phyloP scores from a whole-genome alignment of 2,888 invertebrate genomes.

The Thymelicus acteon region DNA sequence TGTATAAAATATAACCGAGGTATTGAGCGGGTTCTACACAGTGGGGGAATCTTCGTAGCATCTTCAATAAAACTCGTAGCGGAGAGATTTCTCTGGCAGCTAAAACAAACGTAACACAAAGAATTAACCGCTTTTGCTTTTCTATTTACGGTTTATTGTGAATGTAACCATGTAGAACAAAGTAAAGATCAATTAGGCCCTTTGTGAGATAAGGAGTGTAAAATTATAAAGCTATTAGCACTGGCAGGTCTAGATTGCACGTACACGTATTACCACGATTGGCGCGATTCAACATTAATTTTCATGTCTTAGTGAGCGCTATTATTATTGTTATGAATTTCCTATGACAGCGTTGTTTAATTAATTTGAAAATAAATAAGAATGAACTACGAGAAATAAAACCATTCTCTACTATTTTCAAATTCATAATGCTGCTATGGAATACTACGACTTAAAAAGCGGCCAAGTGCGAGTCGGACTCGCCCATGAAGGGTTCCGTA shows the following conservation, averaged over 20 bases:
- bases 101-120: not conserved
- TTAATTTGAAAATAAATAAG: not conserved
- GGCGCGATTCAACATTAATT: constrained; percentile 30
- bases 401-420: no score
- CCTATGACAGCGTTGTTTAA: not conserved
- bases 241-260: constrained; percentile 13
- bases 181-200: constrained; percentile 24
- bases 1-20: not conserved
- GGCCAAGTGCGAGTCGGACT: no score
- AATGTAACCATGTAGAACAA: constrained; percentile 21
- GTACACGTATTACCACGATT: constrained; percentile 22
- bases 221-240: constrained; percentile 38
- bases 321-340: constrained; percentile 27
- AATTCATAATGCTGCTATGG: not conserved
- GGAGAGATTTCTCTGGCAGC: constrained; percentile 37
- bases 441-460: not conserved
- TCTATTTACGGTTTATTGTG: not conserved
- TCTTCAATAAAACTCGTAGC: constrained; percentile 43
- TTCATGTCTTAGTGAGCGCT: constrained; percentile 21
- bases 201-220: constrained; percentile 33
- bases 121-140: not conserved
- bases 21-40: constrained; percentile 43
- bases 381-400: no score
- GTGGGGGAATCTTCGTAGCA: constrained; percentile 38
- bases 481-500: no score